Conservation (phyloP, 2,797 vertebrate genomes). For the Coregonus suidteri region DNA sequence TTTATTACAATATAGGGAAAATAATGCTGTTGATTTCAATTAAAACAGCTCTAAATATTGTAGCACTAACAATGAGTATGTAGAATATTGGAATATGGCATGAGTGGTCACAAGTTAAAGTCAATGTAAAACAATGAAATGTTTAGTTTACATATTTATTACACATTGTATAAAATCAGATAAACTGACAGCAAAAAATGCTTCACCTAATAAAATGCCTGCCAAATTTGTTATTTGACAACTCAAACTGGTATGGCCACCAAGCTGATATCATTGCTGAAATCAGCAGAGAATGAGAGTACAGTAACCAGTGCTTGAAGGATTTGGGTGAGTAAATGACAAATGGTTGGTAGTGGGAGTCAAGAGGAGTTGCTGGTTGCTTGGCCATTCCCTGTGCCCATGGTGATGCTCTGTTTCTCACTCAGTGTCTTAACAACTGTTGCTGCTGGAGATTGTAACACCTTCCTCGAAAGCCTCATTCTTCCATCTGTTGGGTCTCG, state of each 20-base stretch:
- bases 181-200: too few relatives aligned
- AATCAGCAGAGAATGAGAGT: neutral
- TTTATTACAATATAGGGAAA: neutral
- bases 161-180: conserved; percentile 26
- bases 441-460: conserved; percentile 87
- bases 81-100: neutral
- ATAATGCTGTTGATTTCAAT: neutral
- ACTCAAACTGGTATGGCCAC: neutral
- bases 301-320: neutral
- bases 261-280: neutral
- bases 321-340: neutral
- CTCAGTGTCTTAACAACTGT: conserved; percentile 81
- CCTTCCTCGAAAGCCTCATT: conserved; percentile 96
- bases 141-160: conserved; percentile 24
- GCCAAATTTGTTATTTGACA: neutral
- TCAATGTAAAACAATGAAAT: conserved; percentile 5
- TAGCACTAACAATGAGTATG: neutral
- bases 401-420: conserved; percentile 87
- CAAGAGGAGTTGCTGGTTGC: conserved; percentile 40
- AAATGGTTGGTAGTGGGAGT: conserved; percentile 6
- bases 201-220: too few relatives aligned
- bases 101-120: neutral
- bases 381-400: conserved; percentile 65
- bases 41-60: neutral
- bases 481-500: conserved; percentile 95